Evolutionary conservation across 2,888 invertebrate species (phyloP), one percentile per base, ranked within the genome.

Genomic region (Enchytraeus crypticus): DNA sequence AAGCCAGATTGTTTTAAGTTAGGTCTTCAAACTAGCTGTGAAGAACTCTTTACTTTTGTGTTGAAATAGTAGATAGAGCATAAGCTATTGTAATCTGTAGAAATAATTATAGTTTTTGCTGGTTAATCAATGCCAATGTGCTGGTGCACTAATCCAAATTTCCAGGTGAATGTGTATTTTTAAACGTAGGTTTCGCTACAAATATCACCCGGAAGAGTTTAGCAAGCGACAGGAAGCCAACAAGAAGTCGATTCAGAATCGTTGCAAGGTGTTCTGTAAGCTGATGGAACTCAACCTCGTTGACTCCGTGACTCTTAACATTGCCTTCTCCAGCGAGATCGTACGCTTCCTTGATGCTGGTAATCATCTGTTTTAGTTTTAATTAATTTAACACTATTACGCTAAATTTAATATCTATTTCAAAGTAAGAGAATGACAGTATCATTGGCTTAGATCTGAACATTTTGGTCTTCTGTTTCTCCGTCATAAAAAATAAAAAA

Each of bases 151-250:
- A n/a, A n/a, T n/a, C n/a, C n/a, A n/a, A n/a, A n/a, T n/a, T n/a
- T n/a, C n/a, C n/a, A n/a, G n/a, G n/a, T n/a, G n/a, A n/a, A n/a
- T n/a, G 3, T 43, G 29, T 8, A 46, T 4, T 66, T n/a, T n/a
- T n/a, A n/a, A n/a, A n/a, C n/a, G n/a, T n/a, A 98, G 98, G 97
- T 98, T 98, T 85, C 93, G 95, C 82, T 87, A 90, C 71, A 97
- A 97, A 83, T 99, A 97, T 77, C 97, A 98, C 80, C 98, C 98
- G 2, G 92, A 93, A 79, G 96, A 97, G 75, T 90, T 90, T 57
- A 84, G 88, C 34, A 92, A 89, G 79, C 83, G 91, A 60, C 90
- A 89, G 79, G 89, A 90, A 23, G 93, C 95, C 74, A 90, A 92
- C 72, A 82, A 87, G 60, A 81, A 88, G 87, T 71, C 75, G n/a